These are phyloP conservation scores for Eulemur rufifrons DNA, from an alignment of 2,113 vertebrate species.

Conservation along the genomic window DNA sequence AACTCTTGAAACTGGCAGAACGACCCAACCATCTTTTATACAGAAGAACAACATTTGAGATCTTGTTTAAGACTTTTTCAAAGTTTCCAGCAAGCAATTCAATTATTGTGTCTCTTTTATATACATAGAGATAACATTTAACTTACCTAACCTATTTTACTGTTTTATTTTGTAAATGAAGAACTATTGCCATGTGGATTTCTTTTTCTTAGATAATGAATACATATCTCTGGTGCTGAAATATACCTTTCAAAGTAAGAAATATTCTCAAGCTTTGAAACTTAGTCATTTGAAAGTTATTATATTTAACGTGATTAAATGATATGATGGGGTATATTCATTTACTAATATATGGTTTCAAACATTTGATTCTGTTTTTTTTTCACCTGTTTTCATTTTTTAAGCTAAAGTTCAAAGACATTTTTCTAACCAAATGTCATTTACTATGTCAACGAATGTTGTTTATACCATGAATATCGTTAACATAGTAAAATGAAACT, in stretches of 20 bases:
- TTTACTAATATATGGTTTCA: constrained; percentile 36
- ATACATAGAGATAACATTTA: background rate
- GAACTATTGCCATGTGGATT: background rate
- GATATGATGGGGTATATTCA: background rate
- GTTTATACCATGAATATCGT: constrained; percentile 15
- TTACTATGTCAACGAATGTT: constrained; percentile 6
- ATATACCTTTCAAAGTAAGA: constrained; percentile 20
- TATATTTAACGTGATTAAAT: constrained; percentile 52
- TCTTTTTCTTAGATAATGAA: background rate
- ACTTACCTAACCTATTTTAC: background rate
- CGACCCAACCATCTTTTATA: background rate
- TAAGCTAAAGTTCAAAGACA: constrained; percentile 62
- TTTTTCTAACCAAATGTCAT: constrained; percentile 61
- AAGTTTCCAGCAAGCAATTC: constrained; percentile 33
- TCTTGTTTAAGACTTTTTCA: background rate
- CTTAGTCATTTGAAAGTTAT: constrained; percentile 17
- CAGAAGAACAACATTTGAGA: background rate
- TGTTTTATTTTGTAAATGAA: background rate
- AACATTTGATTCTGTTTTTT: background rate
- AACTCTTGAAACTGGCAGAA: background rate
- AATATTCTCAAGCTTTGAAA: constrained; percentile 38
- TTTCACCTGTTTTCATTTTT: constrained; percentile 52
- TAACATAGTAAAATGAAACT: background rate
- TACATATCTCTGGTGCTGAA: background rate
- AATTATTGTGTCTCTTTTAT: background rate